Evolutionary conservation across 2,888 invertebrate species (phyloP), one percentile per base, ranked within the genome.

Genomic region (Anaspis maculata): DNA sequence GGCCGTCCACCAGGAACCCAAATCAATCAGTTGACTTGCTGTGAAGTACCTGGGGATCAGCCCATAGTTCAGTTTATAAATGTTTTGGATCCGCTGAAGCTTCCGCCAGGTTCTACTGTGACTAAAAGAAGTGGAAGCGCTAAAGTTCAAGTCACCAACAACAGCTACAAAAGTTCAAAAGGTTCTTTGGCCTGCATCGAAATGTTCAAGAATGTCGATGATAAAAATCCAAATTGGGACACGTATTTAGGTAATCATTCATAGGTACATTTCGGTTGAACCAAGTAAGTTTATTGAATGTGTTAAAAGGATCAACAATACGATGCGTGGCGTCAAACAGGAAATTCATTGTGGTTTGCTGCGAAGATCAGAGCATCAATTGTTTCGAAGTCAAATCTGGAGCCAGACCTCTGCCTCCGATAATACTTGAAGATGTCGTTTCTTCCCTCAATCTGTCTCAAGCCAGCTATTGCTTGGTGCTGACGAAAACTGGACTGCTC

Each of bases 301-400:
- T 71, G 79, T n/a, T n/a, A n/a, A n/a, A n/a, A n/a, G n/a, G 79
- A 0, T 73, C 75, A 0, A 58, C 71, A 1, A 75, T 79, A 48
- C 66, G 73, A 51, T 77, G 76, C 45, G 64, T 77, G 15, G 70
- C 74, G 37, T 76, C 74, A 41, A 74, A 74, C 56, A 68, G 73
- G 39, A 70, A 73, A 45, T 68, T 77, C 52, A 69, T 75, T 28
- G 71, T 75, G 51, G 76, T 74, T 29, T 70, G 77, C 42, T 82
- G 83, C 62, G 76, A 76, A 40, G 83, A 86, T 68, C 69, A 73
- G 26, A 71, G 76, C 26, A 66, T 85, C 46, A 78, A 80, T 60
- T 69, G 75, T 19, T 77, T 80, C 61, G 62, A 69, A 19, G 70
- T 77, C 9, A 58, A 57, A 30, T 66, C 64, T 4, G 69, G 73